Evolutionary conservation across 2,797 vertebrate species (phyloP), one percentile per base, ranked within the genome.

Genomic region (Nyctibius grandis): DNA sequence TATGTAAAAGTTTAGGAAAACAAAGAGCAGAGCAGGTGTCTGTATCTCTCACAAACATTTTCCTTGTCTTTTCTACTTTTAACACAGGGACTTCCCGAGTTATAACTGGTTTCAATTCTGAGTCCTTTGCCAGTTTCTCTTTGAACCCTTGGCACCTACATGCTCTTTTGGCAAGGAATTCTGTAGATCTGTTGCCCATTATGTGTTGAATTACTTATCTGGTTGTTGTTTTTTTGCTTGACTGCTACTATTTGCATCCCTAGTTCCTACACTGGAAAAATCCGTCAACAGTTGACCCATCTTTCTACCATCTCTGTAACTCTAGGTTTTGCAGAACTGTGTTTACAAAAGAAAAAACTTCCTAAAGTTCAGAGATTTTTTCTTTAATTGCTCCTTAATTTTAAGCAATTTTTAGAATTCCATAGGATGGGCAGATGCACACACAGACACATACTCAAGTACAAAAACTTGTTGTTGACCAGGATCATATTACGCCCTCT

Each of bases 361-460:
- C 20, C 3, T 53, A 53, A 57, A 21, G 1, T 45, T 68, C 2
- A 18, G 7, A 1, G 2, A 8, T 26, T 50, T 12, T 48, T 61
- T 63, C 83, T 57, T 42, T 0, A 45, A 38, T 70, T 33, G 0
- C 2, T 45, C 9, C 44, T 33, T 17, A 54, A 31, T 2, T 57
- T 45, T 40, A 64, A 19, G 4, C 36, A 45, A 9, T 15, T 82
- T 65, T 65, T 70, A 75, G 25, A 57, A 36, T 79, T 70, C 17
- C 21, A 3, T 15, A 42, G 5, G 12, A 21, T 31, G 21, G 8
- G 3, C 8, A 83, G 8, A 9, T 33, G 14, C 7, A 65, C 8
- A 22, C 7, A 25, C 12, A 29, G 8, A 33, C 9, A 63, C 6
- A 44, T 51, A 50, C 6, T 44, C 7, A 47, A 61, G 6, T 4